Evolutionary conservation across 2,113 vertebrate species (phyloP).

Genomic region (Alosa alosa): DNA sequence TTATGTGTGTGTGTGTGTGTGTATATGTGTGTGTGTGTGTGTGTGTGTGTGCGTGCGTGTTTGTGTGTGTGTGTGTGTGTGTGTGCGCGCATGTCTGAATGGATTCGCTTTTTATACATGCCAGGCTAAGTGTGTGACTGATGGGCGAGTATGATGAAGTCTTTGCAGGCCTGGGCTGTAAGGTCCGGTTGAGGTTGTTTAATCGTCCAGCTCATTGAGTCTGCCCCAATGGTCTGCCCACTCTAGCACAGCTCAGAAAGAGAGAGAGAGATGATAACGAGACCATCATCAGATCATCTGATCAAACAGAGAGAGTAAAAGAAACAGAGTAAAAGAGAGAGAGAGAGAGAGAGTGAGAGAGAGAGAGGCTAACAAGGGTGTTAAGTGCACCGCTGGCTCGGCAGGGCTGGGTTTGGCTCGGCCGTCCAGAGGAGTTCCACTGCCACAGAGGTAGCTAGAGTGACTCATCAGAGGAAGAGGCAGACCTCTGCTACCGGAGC

Average conservation of each 20-base stretch:
- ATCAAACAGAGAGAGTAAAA: background rate
- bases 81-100: background rate
- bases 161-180: slow-evolving; percentile 19
- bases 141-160: background rate
- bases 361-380: background rate
- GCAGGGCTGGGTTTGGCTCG: background rate
- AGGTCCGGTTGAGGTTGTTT: slow-evolving; percentile 30
- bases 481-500: background rate
- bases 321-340: background rate
- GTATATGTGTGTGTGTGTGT: background rate
- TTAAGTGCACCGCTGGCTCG: background rate
- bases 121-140: background rate
- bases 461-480: background rate
- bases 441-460: background rate
- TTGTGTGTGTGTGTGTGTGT: background rate
- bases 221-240: background rate
- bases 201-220: slow-evolving; percentile 8
- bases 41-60: background rate
- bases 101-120: slow-evolving; percentile 41
- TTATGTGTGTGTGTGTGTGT: background rate
- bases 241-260: background rate
- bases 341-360: background rate
- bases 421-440: background rate
- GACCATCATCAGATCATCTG: too few species aligned
- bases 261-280: background rate